Evolutionary conservation across 2,797 vertebrate genomes (phyloP), one percentile per base, ranked within the genome.

Genomic region (Margarornis squamiger): DNA sequence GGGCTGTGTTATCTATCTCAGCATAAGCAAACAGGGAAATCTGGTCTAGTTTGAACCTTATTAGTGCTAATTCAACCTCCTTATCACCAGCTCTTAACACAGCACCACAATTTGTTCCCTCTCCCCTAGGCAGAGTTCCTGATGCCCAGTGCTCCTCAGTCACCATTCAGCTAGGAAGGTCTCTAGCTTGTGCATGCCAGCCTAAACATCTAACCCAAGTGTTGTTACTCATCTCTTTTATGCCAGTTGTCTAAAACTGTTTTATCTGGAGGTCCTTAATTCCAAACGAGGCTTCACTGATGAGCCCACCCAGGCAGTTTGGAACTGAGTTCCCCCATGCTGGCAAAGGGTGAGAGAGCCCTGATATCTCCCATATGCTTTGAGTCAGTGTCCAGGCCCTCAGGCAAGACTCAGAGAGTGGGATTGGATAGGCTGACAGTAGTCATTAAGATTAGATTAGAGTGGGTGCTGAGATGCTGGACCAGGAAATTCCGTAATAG

Each of bases 261-360:
- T 88, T 88, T 78, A 88, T 95, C 62, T 86, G 61, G 86, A 81
- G 14, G 38, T 61, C 32, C 70, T 84, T 90, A 72, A 58, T 84
- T 84, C 49, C n/a, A 90, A 19, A 21, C 0, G 5, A 90, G 41
- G 21, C 61, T 92, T 63, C 46, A n/a, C 34, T 75, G 80, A 54
- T 61, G 83, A 81, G 92, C 86, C 95, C 96, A 96, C 92, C 88
- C 92, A 95, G 74, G 83, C 58, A 51, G 91, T 81, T 75, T 92
- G 91, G 80, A 96, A 78, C 19, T 0, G 4, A 68, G n/a, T 46
- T 46, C 12, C 45, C 30, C 29, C 2, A 3, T 0, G 3, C 45
- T 81, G 80, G 65, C 68, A 91, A 49, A 22, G 88, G 41, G 46
- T 51, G 58, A 91, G 65, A 92, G 86, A 80, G 68, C 32, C 34